Base-by-base conservation (phyloP, 2,888 invertebrate genomes). In the Nemurella pictetii region DNA sequence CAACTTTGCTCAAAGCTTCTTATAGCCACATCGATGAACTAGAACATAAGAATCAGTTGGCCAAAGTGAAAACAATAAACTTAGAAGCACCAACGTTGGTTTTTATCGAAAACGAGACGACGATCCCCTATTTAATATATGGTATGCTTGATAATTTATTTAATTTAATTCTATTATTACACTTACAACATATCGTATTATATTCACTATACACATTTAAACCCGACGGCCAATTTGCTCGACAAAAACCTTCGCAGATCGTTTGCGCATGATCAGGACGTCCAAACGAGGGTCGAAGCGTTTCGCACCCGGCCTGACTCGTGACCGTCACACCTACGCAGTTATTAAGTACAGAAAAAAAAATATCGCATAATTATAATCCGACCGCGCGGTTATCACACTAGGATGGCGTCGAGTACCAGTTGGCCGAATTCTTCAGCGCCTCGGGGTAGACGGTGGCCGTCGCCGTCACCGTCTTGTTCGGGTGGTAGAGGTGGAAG, bases 401-500 rank as follows among this genome's bases (percentile, higher is more conserved):
- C 94, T 95, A 96, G 93, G 95, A 95, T 73, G 95, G 94, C 86
- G 95, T 92, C 85, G 95, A 94, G 89, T 96, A 96, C 96, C 96
- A 96, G 89, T 95, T 95, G 85, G 95, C 94, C 86, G 95, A 92
- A 86, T 89, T 89, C 86, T 90, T 90, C 26, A 89, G 87, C 27
- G 89, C 87, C 81, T 90, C 89, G 30, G 89, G 88, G 85, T 89
- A 89, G 27, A 89, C 88, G 55, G 89, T 87, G 28, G 87, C 84
- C n/a, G 88, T 84, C 85, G 89, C 86, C 72, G 87, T 85, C 20
- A 86, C 87, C 26, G 93, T 93, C 89, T 94, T 94, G 83, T 92
- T 91, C 20, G 96, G 95, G 90, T 97, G 97, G 90, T 97, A 97
- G 75, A 97, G 92, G 91, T 97, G 97, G 90, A 97, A 97, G 83